phyloP scores from a whole-genome alignment of 2,113 vertebrate species.

The Potamarius usumacintae region DNA sequence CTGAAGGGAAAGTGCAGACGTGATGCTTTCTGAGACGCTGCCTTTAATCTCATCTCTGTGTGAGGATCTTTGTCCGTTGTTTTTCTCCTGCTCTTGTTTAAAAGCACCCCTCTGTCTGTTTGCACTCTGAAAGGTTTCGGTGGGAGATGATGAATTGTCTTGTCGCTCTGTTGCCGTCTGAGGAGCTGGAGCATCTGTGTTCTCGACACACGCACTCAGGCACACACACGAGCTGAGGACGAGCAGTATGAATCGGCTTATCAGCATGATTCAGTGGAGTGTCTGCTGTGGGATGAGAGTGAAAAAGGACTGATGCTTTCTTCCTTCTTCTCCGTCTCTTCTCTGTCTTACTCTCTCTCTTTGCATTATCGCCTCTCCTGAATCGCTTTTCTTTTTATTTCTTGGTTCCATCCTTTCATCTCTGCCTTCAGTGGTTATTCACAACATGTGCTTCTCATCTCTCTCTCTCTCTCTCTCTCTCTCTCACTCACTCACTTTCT shows the following conservation, averaged over 20 bases:
- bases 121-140: background rate
- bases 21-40: background rate
- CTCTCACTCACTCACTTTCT: background rate
- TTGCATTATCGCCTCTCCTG: constrained; percentile 22
- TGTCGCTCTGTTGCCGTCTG: background rate
- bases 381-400: constrained; percentile 3
- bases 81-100: background rate
- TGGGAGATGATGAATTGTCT: background rate
- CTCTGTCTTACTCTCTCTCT: background rate
- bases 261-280: constrained; percentile 16
- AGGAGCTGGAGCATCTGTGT: background rate
- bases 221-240: constrained; percentile 23
- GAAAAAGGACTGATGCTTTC: background rate
- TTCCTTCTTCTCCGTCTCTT: constrained; percentile 20
- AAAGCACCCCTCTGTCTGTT: background rate
- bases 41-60: background rate
- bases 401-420: constrained; percentile 32
- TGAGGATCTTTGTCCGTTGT: background rate
- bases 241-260: constrained; percentile 14
- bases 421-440: constrained; percentile 10
- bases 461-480: constrained; percentile 15
- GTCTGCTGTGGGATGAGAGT: constrained; percentile 7
- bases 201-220: background rate
- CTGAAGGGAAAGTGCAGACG: constrained; percentile 3
- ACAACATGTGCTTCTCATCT: constrained; percentile 30